phyloP scores from a whole-genome alignment of 2,888 invertebrate species.

The Heliconius ethilla region DNA sequence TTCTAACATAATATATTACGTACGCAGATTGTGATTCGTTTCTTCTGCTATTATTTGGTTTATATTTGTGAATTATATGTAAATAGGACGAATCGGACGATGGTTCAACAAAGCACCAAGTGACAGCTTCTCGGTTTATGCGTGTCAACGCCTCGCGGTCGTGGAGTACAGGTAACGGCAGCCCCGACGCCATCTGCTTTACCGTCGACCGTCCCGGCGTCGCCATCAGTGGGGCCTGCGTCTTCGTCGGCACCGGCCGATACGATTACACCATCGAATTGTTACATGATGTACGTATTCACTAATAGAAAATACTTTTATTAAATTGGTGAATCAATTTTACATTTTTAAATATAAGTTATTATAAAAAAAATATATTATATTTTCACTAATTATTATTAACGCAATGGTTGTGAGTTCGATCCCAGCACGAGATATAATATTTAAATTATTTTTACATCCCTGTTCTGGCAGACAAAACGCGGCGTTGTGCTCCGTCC shows the following conservation, averaged over 20 bases:
- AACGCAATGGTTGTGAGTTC: too few relatives aligned
- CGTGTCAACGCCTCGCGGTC: slow-evolving; percentile 93
- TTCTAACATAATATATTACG: not conserved
- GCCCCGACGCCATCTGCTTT: slow-evolving; percentile 97
- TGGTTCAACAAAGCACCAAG: slow-evolving; percentile 87
- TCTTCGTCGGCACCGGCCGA: slow-evolving; percentile 93
- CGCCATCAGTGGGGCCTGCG: slow-evolving; percentile 92
- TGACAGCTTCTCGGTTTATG: slow-evolving; percentile 94
- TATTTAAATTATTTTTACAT: too few relatives aligned
- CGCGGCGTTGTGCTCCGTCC: too few relatives aligned
- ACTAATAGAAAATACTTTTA: too few relatives aligned
- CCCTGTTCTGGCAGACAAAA: too few relatives aligned
- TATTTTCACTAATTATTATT: too few relatives aligned
- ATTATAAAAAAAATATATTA: too few relatives aligned
- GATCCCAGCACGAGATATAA: too few relatives aligned
- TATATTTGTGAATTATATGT: not conserved
- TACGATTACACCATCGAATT: slow-evolving; percentile 96
- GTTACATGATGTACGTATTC: slow-evolving; percentile 83
- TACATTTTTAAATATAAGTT: too few relatives aligned
- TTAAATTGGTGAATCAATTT: too few relatives aligned
- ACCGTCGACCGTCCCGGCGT: slow-evolving; percentile 95
- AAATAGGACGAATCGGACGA: slow-evolving; percentile 86
- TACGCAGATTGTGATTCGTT: not conserved
- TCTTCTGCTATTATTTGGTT: not conserved
- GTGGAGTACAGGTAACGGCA: slow-evolving; percentile 98